Base-by-base conservation (phyloP, 2,113 vertebrate genomes). In the Daubentonia madagascariensis region DNA sequence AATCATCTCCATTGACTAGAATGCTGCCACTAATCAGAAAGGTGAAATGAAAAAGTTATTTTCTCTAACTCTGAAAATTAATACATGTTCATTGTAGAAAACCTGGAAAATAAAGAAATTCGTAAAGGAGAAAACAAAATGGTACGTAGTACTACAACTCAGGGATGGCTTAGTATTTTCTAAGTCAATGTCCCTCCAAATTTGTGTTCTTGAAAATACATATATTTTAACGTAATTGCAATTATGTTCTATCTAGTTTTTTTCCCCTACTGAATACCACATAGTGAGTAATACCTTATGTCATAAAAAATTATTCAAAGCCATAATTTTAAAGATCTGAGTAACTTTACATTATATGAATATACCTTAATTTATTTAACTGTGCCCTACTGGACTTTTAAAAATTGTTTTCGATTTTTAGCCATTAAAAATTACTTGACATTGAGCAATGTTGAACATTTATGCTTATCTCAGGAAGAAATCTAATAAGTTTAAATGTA, bases 51-150 rank as follows among this genome's bases (percentile, higher is more conserved):
- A 79, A 54, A 76, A 35, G 9, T 30, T 61, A 6, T 70, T 48
- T 91, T 54, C 83, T 63, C 67, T 91, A 40, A 67, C 57, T 94
- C 52, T 86, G 94, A 81, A 94, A 85, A 83, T 87, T 50, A 67
- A 50, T 76, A 59, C n/a, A 37, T n/a, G 40, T 12, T 63, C 30
- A n/a, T 67, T 79, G 11, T 90, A 85, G 89, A 90, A 88, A 43
- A 12, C 28, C 65, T 76, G 54, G 50, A n/a, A 84, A 68, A 81
- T 76, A 70, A 76, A 16, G 25, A 45, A 73, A 28, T n/a, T 20
- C 12, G 22, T 45, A 67, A 73, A 91, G 54, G 63, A 43, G 48
- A 72, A 76, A 65, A 85, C 16, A 67, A 35, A 48, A 35, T 23
- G 17, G 63, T 52, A 32, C 8, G 1, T 6, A 52, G 18, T 50